Percentiles rank a stretch among this genome's conserved stretches.
phyloP scores from a whole-genome alignment of 2,113 vertebrate species.

The Phoenicopterus ruber region DNA sequence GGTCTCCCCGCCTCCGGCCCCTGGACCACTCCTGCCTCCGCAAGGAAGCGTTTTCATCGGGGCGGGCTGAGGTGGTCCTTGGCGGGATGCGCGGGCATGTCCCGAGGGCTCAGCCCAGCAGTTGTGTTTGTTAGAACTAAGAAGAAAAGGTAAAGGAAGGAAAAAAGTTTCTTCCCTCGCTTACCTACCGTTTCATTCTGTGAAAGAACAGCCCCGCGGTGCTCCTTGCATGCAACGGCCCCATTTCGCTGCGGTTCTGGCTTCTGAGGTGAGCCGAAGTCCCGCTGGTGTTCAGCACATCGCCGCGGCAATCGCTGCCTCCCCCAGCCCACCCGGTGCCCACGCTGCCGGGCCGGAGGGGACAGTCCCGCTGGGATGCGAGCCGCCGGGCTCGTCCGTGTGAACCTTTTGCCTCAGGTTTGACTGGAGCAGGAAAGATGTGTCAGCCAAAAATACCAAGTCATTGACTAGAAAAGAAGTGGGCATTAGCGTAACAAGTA shows the following conservation, averaged over 20 bases:
- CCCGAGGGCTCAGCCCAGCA: not conserved
- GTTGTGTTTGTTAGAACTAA: not conserved
- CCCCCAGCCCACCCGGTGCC: not conserved
- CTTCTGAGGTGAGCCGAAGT: fast-evolving
- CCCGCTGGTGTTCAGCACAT: fast-evolving
- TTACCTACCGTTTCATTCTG: not conserved
- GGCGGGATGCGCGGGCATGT: fast-evolving
- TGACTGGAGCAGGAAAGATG: not conserved
- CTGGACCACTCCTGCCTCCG: not conserved
- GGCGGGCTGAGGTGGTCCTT: not conserved
- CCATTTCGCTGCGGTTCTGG: fast-evolving
- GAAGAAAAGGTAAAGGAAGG: not conserved
- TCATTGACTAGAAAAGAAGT: too few relatives aligned
- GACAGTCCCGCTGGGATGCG: too few relatives aligned
- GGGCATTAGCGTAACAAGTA: too few relatives aligned
- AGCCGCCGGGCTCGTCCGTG: fast-evolving
- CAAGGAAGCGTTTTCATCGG: not conserved
- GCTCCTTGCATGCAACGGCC: fast-evolving
- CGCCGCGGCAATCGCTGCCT: fast-evolving
- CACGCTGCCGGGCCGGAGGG: fast-evolving
- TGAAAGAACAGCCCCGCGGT: fast-evolving
- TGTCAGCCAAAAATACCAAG: not conserved
- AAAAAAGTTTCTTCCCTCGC: fast-evolving
- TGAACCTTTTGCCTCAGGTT: not conserved
- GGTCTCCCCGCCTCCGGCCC: not conserved